Evolutionary conservation across 2,888 invertebrate genomes (phyloP).

Genomic region (Thymelicus acteon): DNA sequence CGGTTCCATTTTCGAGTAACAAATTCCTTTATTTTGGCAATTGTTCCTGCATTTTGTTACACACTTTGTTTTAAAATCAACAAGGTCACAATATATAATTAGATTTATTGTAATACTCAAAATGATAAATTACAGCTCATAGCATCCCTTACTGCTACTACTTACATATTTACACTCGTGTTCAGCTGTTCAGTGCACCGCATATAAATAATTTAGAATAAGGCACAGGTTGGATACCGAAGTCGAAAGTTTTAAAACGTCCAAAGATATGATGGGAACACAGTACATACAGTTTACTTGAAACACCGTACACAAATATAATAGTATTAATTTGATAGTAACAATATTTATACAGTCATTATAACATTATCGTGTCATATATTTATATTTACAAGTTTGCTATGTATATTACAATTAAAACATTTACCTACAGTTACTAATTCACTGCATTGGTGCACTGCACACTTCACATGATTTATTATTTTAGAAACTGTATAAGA

Average conservation of each 20-base stretch:
- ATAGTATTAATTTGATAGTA: too few relatives aligned
- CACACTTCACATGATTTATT: too few relatives aligned
- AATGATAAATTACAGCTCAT: conserved; percentile 23
- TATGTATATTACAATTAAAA: too few relatives aligned
- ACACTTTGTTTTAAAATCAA: conserved; percentile 22
- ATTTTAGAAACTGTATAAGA: too few relatives aligned
- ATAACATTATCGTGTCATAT: too few relatives aligned
- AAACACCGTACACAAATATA: too few relatives aligned
- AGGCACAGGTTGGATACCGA: conserved; percentile 38
- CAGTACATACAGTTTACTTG: too few relatives aligned
- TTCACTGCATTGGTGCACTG: too few relatives aligned
- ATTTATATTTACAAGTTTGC: too few relatives aligned
- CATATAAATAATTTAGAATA: conserved; percentile 29
- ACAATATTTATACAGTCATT: too few relatives aligned
- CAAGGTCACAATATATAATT: conserved; percentile 17
- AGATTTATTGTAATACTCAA: conserved; percentile 6
- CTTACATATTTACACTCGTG: conserved; percentile 25
- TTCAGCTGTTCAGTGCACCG: conserved; percentile 40
- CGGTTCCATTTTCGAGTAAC: conserved; percentile 42
- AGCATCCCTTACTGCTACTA: conserved; percentile 16
- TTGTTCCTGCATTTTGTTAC: conserved; percentile 9
- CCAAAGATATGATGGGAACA: background rate
- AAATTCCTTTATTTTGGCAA: conserved; percentile 37
- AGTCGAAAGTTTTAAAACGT: conserved; percentile 7
- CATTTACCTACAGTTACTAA: too few relatives aligned